phyloP scores from a whole-genome alignment of 1,140 invertebrate genomes.

The Trichomalopsis sarcophagae region DNA sequence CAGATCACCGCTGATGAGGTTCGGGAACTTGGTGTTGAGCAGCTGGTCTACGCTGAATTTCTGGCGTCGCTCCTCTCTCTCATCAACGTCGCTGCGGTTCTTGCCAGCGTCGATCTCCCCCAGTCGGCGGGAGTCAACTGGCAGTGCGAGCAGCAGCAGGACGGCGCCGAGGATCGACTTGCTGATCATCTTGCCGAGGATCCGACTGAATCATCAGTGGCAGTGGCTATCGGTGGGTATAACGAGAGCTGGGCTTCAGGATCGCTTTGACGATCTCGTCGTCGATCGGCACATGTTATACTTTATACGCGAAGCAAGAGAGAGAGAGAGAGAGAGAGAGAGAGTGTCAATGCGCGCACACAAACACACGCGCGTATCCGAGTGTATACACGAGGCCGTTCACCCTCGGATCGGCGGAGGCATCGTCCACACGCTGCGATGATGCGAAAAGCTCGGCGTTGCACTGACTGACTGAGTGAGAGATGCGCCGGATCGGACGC shows the following conservation, averaged over 20 bases:
- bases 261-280: neutral
- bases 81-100: neutral
- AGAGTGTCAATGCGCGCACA: neutral
- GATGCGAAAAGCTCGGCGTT: neutral
- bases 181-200: neutral
- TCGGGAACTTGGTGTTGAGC: slow-evolving; percentile 78
- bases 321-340: too few relatives aligned
- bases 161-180: neutral
- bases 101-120: too few relatives aligned
- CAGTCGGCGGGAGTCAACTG: slow-evolving; percentile 12
- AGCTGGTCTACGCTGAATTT: slow-evolving; percentile 82
- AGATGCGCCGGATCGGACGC: neutral
- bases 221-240: too few relatives aligned
- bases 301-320: too few relatives aligned
- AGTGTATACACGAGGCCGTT: neutral
- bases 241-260: too few relatives aligned
- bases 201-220: neutral
- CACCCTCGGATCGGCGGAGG: neutral
- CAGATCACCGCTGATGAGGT: slow-evolving; percentile 83
- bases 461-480: neutral
- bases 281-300: neutral
- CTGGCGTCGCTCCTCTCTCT: neutral
- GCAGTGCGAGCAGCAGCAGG: neutral
- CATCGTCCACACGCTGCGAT: neutral
- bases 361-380: neutral